These are phyloP conservation scores for Sphinx pinastri DNA, from an alignment of 2,888 invertebrate genomes.

Conservation along the genomic window DNA sequence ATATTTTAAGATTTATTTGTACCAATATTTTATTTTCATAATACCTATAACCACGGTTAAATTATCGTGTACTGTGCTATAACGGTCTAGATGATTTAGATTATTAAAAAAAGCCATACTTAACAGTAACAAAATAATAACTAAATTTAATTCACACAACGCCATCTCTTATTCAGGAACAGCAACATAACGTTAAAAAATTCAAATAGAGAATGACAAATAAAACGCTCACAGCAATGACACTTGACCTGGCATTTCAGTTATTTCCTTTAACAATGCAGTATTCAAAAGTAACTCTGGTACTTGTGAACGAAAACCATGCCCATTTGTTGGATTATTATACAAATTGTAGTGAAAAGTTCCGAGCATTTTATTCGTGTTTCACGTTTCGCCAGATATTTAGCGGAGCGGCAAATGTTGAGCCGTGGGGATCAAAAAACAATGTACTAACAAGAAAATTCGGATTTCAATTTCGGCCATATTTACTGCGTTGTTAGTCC, in stretches of 20 bases:
- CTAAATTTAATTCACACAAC: neutral
- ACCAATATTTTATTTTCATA: too few relatives aligned
- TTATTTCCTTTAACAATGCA: constrained; percentile 7
- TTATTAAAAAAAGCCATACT: too few relatives aligned
- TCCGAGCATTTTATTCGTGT: constrained; percentile 1
- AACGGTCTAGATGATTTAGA: too few relatives aligned
- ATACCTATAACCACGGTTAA: too few relatives aligned
- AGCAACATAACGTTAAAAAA: constrained; percentile 13
- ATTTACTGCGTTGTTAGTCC: too few relatives aligned
- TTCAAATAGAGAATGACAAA: neutral
- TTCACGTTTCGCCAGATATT: constrained; percentile 12
- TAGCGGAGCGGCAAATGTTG: constrained; percentile 1
- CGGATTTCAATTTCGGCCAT: too few relatives aligned
- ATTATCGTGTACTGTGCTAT: too few relatives aligned
- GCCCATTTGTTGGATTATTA: constrained; percentile 4
- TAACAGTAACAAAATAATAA: neutral
- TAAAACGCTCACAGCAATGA: neutral
- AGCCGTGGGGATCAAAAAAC: constrained; percentile 10
- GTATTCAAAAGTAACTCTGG: neutral
- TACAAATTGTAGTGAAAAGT: constrained; percentile 15
- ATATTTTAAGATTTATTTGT: too few relatives aligned
- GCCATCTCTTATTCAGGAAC: constrained; percentile 6
- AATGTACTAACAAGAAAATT: neutral
- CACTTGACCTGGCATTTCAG: constrained; percentile 20
- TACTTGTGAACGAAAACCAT: constrained; percentile 13